These are phyloP conservation scores for Cacoxenus indagator DNA, from an alignment of 2,888 invertebrate genomes.

Conservation along the genomic window DNA sequence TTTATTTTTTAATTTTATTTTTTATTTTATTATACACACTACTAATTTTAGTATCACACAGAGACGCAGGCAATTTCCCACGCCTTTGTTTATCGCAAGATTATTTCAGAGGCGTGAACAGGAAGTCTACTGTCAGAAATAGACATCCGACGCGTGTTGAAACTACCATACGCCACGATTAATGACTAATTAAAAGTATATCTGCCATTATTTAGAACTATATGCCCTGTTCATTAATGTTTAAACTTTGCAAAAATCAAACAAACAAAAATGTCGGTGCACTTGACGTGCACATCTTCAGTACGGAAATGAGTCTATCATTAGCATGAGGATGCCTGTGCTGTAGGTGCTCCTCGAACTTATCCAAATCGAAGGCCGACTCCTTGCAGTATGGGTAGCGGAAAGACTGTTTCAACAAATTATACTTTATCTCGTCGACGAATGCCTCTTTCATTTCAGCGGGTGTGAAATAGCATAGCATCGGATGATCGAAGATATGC, in stretches of 20 bases:
- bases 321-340: constrained; percentile 24
- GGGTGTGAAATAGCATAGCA: constrained; percentile 24
- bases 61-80: neutral
- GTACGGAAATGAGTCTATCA: neutral
- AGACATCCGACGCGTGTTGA: neutral
- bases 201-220: neutral
- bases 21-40: neutral
- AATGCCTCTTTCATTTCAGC: constrained; percentile 4
- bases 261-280: neutral
- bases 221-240: constrained; percentile 2
- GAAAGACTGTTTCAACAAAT: constrained; percentile 3
- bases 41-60: neutral
- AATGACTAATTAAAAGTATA: neutral
- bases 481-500: constrained; percentile 34
- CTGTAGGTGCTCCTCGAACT: constrained; percentile 17
- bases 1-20: no score
- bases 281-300: neutral
- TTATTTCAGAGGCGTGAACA: neutral
- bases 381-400: constrained; percentile 29
- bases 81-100: neutral
- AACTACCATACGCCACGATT: no score
- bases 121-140: neutral
- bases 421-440: neutral
- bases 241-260: neutral
- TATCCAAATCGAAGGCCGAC: constrained; percentile 24